These are phyloP conservation scores for Bhutanitis thaidina DNA, from an alignment of 2,888 invertebrate genomes.

Conservation along the genomic window DNA sequence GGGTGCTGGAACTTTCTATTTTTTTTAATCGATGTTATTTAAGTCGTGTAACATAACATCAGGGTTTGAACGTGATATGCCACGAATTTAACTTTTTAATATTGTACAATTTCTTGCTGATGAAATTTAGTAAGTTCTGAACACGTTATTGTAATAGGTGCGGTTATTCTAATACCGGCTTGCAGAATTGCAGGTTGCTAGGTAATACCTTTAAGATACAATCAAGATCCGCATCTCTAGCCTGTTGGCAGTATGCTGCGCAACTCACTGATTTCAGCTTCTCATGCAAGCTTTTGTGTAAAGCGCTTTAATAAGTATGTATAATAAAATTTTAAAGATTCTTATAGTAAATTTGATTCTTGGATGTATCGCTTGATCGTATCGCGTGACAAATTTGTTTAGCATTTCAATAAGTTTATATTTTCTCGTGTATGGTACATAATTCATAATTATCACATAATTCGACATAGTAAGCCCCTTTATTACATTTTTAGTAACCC, in stretches of 20 bases:
- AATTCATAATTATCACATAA: too few species aligned
- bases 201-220: conserved; percentile 30
- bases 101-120: background rate
- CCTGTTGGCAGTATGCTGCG: conserved; percentile 16
- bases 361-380: too few species aligned
- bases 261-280: background rate
- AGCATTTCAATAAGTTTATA: too few species aligned
- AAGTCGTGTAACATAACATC: background rate
- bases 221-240: conserved; percentile 30
- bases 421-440: too few species aligned
- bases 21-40: conserved; percentile 2
- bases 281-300: too few species aligned
- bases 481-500: too few species aligned
- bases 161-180: conserved; percentile 15
- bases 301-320: background rate
- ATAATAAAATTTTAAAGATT: too few species aligned
- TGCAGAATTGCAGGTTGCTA: conserved; percentile 17
- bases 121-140: too few species aligned
- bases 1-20: conserved; percentile 7
- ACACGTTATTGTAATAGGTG: conserved; percentile 7
- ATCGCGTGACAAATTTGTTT: too few species aligned
- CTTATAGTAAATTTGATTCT: too few species aligned
- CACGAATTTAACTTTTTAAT: background rate
- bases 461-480: too few species aligned
- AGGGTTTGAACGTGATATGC: background rate